phyloP scores from a whole-genome alignment of 92 coral and sea anemone species.

The Porites rus region DNA sequence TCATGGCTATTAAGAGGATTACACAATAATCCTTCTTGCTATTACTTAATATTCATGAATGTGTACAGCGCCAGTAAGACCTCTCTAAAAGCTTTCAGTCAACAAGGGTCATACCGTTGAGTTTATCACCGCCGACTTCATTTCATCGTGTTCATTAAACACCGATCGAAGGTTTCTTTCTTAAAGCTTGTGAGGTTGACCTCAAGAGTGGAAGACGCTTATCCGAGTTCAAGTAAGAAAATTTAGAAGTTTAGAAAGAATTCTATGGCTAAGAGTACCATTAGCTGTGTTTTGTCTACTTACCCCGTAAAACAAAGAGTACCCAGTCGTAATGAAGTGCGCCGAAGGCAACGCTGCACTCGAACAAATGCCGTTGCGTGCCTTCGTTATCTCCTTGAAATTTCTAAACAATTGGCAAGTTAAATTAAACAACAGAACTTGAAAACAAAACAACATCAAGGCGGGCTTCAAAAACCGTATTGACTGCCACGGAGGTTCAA shows the following conservation, averaged over 20 bases:
- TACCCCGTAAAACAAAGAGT: no score
- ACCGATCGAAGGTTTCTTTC: no score
- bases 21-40: conserved; percentile 32
- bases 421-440: conserved; percentile 11
- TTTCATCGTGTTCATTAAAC: not conserved
- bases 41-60: conserved; percentile 27
- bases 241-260: no score
- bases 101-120: not conserved
- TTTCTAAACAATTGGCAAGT: not conserved
- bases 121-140: no score
- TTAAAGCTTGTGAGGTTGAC: no score
- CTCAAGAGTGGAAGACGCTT: no score
- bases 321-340: no score
- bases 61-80: not conserved
- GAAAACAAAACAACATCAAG: conserved; percentile 8
- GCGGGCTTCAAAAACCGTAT: not conserved
- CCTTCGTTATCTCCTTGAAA: not conserved
- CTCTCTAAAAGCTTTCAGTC: not conserved
- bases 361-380: not conserved
- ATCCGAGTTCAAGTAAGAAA: no score
- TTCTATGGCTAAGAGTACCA: no score
- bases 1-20: conserved; percentile 23
- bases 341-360: not conserved
- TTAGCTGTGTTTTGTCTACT: no score
- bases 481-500: not conserved